Evolutionary conservation across 2,888 invertebrate genomes (phyloP).

Genomic region (Campoplex capitator): DNA sequence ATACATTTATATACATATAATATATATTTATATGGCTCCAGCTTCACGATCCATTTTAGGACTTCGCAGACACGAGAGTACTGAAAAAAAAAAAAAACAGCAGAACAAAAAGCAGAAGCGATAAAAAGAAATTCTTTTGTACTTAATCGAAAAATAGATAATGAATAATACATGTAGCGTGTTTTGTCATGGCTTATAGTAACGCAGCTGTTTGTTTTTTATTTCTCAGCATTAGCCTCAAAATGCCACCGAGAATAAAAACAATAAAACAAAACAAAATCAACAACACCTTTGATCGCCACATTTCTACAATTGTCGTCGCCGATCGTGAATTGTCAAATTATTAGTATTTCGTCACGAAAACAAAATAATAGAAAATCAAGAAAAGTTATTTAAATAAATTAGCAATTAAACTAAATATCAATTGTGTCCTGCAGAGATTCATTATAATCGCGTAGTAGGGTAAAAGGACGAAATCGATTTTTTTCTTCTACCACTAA

Average conservation of each 20-base stretch:
- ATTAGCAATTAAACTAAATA: not conserved
- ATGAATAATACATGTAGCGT: slow-evolving; percentile 61
- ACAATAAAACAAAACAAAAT: not conserved
- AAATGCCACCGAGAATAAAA: slow-evolving; percentile 12
- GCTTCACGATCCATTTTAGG: slow-evolving; percentile 77
- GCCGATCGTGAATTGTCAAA: slow-evolving; percentile 18
- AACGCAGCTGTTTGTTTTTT: slow-evolving; percentile 68
- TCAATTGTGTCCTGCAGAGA: slow-evolving; percentile 4
- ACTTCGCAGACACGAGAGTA: slow-evolving; percentile 75
- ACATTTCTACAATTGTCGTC: slow-evolving; percentile 24
- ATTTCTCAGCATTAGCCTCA: slow-evolving; percentile 66
- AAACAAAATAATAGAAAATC: not conserved
- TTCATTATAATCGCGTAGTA: slow-evolving; percentile 32
- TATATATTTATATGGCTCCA: slow-evolving; percentile 70
- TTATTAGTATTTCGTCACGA: slow-evolving; percentile 13
- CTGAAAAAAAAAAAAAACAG: slow-evolving; percentile 69
- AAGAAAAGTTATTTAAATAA: not conserved
- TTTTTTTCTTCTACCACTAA: slow-evolving; percentile 20
- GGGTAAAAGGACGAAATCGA: slow-evolving; percentile 46
- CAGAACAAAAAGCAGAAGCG: not conserved
- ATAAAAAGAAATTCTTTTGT: slow-evolving; percentile 81
- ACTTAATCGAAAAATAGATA: slow-evolving; percentile 80
- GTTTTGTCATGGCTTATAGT: slow-evolving; percentile 68
- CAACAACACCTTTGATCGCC: not conserved
- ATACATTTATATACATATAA: slow-evolving; percentile 24